Percentiles rank a stretch among this genome's conserved stretches.
phyloP scores from a whole-genome alignment of 2,797 vertebrate species.

The Rhinophrynus dorsalis region DNA sequence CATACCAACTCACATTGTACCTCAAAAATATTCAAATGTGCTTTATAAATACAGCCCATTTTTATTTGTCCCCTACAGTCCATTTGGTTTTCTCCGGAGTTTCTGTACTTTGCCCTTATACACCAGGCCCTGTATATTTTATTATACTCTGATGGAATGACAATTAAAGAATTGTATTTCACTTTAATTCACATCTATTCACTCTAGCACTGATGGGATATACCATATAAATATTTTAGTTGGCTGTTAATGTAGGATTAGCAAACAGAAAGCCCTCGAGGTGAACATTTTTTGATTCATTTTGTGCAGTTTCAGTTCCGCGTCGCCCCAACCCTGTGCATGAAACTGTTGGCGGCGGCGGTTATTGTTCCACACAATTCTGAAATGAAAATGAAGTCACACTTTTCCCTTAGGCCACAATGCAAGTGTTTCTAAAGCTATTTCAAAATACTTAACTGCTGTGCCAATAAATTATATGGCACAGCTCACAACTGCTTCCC shows the following conservation, averaged over 20 bases:
- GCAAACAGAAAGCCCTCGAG: slow-evolving; percentile 7
- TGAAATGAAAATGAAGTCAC: slow-evolving; percentile 44
- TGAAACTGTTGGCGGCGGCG: slow-evolving; percentile 20
- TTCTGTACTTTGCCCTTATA: too few species aligned
- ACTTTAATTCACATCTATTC: neutral
- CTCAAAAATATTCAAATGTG: too few species aligned
- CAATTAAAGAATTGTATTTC: neutral
- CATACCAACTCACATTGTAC: too few species aligned
- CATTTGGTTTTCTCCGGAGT: too few species aligned
- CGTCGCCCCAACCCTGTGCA: slow-evolving; percentile 16
- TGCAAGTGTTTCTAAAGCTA: slow-evolving; percentile 37
- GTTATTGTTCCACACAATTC: slow-evolving; percentile 28
- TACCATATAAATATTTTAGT: slow-evolving; percentile 43
- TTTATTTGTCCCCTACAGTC: too few species aligned
- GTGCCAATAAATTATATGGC: slow-evolving; percentile 42
- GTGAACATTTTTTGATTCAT: slow-evolving; percentile 20
- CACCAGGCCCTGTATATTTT: too few species aligned
- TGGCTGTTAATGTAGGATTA: slow-evolving; percentile 2
- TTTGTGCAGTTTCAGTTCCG: slow-evolving; percentile 27
- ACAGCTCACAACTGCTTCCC: slow-evolving; percentile 1
- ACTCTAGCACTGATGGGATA: slow-evolving; percentile 8
- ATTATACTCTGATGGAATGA: slow-evolving; percentile 11
- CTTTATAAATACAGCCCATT: too few species aligned
- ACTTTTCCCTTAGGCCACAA: slow-evolving; percentile 37
- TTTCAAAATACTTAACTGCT: slow-evolving; percentile 38